Conservation (phyloP, 2,797 vertebrate genomes). For the Bucorvus abyssinicus region DNA sequence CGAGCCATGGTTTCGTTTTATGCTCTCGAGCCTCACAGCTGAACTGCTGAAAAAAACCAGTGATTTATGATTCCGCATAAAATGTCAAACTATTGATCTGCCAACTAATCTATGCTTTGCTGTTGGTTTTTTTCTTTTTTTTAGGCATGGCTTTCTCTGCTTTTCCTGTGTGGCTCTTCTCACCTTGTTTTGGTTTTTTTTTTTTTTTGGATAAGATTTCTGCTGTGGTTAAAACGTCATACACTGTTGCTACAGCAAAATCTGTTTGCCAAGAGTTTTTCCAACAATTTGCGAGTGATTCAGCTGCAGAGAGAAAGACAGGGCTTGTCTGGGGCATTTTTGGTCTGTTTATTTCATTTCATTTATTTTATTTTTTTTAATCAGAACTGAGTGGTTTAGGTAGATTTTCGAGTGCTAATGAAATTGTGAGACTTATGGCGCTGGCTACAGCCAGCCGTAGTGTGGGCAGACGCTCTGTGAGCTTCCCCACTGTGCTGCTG, state of each 20-base stretch:
- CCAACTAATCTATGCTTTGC: background rate
- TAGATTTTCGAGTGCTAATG: slow-evolving; percentile 76
- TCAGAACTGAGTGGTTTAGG: slow-evolving; percentile 58
- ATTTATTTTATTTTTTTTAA: background rate
- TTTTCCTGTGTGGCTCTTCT: slow-evolving; percentile 31
- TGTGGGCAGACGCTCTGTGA: slow-evolving; percentile 74
- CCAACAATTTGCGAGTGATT: slow-evolving; percentile 68
- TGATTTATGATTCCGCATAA: slow-evolving; percentile 42
- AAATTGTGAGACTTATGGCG: slow-evolving; percentile 77
- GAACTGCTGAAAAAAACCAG: background rate
- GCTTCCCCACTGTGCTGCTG: slow-evolving; percentile 80
- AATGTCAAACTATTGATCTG: slow-evolving; percentile 54
- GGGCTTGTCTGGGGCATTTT: slow-evolving; percentile 55
- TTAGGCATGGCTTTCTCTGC: background rate
- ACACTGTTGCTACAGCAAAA: slow-evolving; percentile 60
- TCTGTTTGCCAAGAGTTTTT: slow-evolving; percentile 70
- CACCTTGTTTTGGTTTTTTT: slow-evolving; percentile 14
- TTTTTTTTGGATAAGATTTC: slow-evolving; percentile 62
- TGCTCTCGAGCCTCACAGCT: background rate
- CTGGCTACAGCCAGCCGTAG: slow-evolving; percentile 77
- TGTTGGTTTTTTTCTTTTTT: background rate
- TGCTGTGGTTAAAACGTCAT: slow-evolving; percentile 65
- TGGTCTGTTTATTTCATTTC: background rate
- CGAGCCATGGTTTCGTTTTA: slow-evolving; percentile 29
- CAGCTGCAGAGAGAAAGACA: slow-evolving; percentile 53